phyloP scores from a whole-genome alignment of 2,888 invertebrate species.

The Lithophane leautieri region DNA sequence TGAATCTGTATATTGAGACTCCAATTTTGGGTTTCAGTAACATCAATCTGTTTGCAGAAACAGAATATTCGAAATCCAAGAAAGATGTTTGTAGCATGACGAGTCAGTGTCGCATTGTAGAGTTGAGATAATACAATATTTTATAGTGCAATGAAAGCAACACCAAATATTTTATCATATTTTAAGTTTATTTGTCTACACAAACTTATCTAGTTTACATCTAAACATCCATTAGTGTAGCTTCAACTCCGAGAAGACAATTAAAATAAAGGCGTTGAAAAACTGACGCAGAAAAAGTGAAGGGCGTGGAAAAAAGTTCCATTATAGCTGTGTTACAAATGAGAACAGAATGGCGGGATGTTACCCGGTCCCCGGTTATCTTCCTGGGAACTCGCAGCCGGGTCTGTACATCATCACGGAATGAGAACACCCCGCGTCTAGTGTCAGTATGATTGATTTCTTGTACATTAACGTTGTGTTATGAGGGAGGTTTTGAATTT shows the following conservation, averaged over 20 bases:
- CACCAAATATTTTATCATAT: background rate
- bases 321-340: slow-evolving; percentile 86
- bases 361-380: slow-evolving; percentile 76
- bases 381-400: slow-evolving; percentile 76
- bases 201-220: slow-evolving; percentile 3
- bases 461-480: slow-evolving; percentile 59
- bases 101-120: background rate
- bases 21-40: slow-evolving; percentile 3
- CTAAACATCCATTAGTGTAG: slow-evolving; percentile 48
- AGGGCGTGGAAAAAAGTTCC: slow-evolving; percentile 83
- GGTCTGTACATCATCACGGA: slow-evolving; percentile 65
- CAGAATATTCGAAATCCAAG: slow-evolving; percentile 15
- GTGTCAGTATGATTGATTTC: slow-evolving; percentile 67
- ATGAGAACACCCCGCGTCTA: slow-evolving; percentile 53
- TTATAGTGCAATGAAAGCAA: background rate
- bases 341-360: slow-evolving; percentile 77
- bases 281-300: slow-evolving; percentile 84
- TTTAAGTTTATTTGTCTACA: background rate
- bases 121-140: too few relatives aligned
- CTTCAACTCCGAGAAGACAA: slow-evolving; percentile 75
- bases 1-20: slow-evolving; percentile 11
- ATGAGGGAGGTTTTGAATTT: slow-evolving; percentile 34
- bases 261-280: slow-evolving; percentile 83
- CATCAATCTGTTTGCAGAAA: background rate
- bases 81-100: background rate